A percentile compares a stretch with the other conserved stretches of the same genome.
Evolutionary conservation across 2,888 invertebrate species (phyloP).

Genomic region (Anodontia alba): DNA sequence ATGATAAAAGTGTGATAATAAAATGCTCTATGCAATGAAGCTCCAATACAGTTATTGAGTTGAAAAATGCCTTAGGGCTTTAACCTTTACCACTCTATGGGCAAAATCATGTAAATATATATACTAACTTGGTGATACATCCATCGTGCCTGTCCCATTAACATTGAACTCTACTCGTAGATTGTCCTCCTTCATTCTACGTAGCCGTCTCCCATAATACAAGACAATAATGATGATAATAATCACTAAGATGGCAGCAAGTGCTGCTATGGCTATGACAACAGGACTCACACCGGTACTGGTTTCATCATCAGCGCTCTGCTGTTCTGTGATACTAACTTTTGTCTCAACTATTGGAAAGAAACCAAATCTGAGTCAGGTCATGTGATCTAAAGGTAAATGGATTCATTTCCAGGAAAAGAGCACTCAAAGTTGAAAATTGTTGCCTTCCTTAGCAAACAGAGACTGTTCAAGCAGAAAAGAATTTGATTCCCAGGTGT

Average conservation of each 20-base stretch:
- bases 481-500: neutral
- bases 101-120: no score
- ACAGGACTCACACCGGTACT: neutral
- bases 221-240: slow-evolving; percentile 33
- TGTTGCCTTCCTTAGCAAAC: no score
- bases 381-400: no score
- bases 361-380: no score
- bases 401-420: no score
- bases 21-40: no score
- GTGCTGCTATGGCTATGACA: slow-evolving; percentile 22
- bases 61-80: no score
- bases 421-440: no score
- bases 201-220: slow-evolving; percentile 32
- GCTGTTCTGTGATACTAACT: slow-evolving; percentile 1
- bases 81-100: no score
- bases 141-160: slow-evolving; percentile 4
- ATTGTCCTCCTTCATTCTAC: slow-evolving; percentile 34
- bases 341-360: slow-evolving; percentile 15
- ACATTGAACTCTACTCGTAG: neutral
- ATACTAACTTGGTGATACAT: slow-evolving; percentile 35
- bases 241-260: slow-evolving; percentile 23
- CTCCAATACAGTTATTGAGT: no score
- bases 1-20: no score
- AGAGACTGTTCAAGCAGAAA: no score
- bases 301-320: neutral